Percentiles rank a stretch among this genome's conserved stretches.
These are phyloP conservation scores for Chaetophractus vellerosus DNA, from an alignment of 2,797 vertebrate genomes.

Conservation along the genomic window DNA sequence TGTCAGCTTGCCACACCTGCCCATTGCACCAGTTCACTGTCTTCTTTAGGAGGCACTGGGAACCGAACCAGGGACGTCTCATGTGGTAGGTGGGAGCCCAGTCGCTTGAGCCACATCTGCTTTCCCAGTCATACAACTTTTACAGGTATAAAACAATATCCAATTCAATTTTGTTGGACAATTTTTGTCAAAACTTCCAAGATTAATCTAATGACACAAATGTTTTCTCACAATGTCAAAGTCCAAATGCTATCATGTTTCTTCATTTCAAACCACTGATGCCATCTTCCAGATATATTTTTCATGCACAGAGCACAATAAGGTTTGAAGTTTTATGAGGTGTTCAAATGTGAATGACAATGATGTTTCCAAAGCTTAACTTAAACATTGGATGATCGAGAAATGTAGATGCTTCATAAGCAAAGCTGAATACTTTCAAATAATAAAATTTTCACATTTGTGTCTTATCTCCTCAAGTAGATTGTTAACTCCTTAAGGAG, in stretches of 20 bases:
- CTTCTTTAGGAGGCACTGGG: no score
- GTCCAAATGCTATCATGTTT: background rate
- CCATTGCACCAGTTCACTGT: no score
- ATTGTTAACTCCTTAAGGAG: background rate
- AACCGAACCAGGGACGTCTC: no score
- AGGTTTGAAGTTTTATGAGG: background rate
- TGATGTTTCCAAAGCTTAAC: slow-evolving; percentile 15
- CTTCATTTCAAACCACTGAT: background rate
- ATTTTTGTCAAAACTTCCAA: background rate
- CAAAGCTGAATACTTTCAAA: slow-evolving; percentile 48
- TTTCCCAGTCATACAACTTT: background rate
- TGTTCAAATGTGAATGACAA: slow-evolving; percentile 9
- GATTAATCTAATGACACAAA: background rate
- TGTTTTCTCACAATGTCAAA: background rate
- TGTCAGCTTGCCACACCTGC: no score
- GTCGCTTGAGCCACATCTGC: no score
- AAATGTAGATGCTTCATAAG: slow-evolving; percentile 5
- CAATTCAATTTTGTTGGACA: background rate
- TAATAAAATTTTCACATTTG: background rate
- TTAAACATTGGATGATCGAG: background rate
- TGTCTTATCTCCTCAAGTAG: background rate
- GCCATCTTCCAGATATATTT: background rate
- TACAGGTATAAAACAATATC: background rate
- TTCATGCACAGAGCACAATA: background rate
- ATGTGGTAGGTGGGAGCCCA: no score